Percentiles rank a stretch among this genome's conserved stretches.
phyloP scores from a whole-genome alignment of 2,797 vertebrate genomes.

The Ptychadena robeensis region DNA sequence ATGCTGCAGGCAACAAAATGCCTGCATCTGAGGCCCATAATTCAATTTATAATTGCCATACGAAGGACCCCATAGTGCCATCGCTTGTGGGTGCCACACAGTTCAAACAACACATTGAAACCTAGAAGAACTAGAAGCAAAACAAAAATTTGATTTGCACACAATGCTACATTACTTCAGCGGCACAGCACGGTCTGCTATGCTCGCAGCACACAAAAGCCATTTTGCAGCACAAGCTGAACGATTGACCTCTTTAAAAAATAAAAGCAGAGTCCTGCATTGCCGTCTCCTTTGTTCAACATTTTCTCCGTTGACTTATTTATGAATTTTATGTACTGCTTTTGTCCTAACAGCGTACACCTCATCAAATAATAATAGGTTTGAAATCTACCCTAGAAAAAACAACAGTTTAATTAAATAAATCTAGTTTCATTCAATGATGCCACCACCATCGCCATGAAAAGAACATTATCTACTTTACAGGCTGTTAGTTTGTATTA shows the following conservation, averaged over 20 bases:
- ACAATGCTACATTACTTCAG: background rate
- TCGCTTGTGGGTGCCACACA: background rate
- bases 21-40: too few species aligned
- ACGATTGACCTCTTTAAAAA: conserved; percentile 11
- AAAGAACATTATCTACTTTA: conserved; percentile 27
- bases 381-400: conserved; percentile 45
- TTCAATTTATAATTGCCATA: background rate
- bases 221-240: background rate
- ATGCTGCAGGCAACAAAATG: too few species aligned
- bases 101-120: background rate
- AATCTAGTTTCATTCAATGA: conserved; percentile 3
- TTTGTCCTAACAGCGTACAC: conserved; percentile 33
- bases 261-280: conserved; percentile 7
- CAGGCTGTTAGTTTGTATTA: background rate
- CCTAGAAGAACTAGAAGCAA: background rate
- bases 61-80: background rate
- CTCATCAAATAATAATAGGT: conserved; percentile 49
- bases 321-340: conserved; percentile 36
- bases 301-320: conserved; percentile 43
- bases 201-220: background rate
- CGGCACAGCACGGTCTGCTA: background rate
- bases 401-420: conserved; percentile 52
- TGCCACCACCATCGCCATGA: conserved; percentile 3
- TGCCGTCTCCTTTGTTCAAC: conserved; percentile 9
- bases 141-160: background rate